Base-by-base conservation (phyloP, 2,888 invertebrate species). In the Lepidochitona cinerea region DNA sequence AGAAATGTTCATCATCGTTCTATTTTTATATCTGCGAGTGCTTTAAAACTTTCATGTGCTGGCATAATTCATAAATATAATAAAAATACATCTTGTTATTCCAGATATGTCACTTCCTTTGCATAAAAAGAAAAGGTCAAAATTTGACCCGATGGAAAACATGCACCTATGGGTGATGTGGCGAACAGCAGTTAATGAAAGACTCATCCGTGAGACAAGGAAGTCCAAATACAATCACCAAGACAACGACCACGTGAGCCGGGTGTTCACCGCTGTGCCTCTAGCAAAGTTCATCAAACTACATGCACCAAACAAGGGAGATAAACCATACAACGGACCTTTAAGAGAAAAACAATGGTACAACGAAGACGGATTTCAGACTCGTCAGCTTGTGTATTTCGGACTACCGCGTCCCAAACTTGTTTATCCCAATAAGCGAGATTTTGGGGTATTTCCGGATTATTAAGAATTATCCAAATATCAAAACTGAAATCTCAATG, bases 111-210 rank as follows among this genome's bases (percentile, higher is more conserved):
- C n/a, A n/a, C n/a, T n/a, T n/a, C n/a, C n/a, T n/a, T n/a, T n/a
- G n/a, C n/a, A n/a, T n/a, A n/a, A n/a, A n/a, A n/a, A n/a, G n/a
- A 49, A 37, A 33, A 68, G 14, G 23, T 73, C 74, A 32, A 71
- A 74, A 7, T 80, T 80, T 29, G 76, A 80, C 64, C 80, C 80
- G 12, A 75, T 78, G 73, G 74, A 75, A 52, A 76, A 78, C 68
- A 65, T 77, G 41, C 80, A 80, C 68, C 53, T 79, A 71, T 80
- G 80, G 80, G 76, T 78, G 23, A 79, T 79, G 79, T 80, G 80
- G 80, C 65, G 80, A 5, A 77, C 77, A 1, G 77, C 78, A 7
- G 80, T 80, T 37, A 80, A 79, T 65, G 80, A 78, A 0, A 53
- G 36, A 37, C n/a, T 66, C 37, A 66, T 37, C 35, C 35, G 37